These are phyloP conservation scores for Microcebus tavaratra DNA, from an alignment of 2,113 vertebrate genomes.

Conservation along the genomic window DNA sequence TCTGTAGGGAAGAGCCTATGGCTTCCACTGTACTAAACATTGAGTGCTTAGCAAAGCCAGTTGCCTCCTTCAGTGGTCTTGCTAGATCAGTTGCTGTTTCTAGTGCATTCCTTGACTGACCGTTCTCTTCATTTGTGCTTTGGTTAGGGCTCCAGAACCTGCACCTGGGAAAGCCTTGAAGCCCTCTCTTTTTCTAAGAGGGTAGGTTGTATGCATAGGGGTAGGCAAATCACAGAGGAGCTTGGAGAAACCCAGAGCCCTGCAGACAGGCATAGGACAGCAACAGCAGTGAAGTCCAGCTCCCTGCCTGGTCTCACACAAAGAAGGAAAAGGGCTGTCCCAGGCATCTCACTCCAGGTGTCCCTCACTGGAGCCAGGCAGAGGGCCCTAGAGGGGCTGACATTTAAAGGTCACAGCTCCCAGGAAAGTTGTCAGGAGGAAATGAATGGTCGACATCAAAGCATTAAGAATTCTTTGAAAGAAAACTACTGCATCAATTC, in stretches of 20 bases:
- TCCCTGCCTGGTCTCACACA: neutral
- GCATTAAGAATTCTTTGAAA: conserved; percentile 14
- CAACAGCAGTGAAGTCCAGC: neutral
- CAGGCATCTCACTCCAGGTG: neutral
- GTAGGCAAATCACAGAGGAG: neutral
- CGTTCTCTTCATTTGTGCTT: neutral
- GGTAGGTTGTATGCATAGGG: neutral
- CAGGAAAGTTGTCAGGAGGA: neutral
- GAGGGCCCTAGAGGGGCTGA: neutral
- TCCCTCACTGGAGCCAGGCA: neutral
- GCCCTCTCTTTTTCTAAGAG: neutral
- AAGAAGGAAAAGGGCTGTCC: neutral
- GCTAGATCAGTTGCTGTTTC: rapidly evolving
- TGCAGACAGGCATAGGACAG: neutral
- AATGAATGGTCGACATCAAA: conserved; percentile 16
- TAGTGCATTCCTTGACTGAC: neutral
- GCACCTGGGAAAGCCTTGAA: neutral
- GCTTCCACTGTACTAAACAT: neutral
- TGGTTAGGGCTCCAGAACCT: neutral
- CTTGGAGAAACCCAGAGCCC: neutral
- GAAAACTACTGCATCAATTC: neutral
- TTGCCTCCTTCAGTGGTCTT: neutral
- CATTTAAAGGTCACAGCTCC: conserved; percentile 53
- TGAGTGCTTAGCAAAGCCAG: neutral
- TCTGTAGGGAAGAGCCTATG: neutral